Conservation (phyloP, 2,113 vertebrate genomes). For the Nansenia antarctica region DNA sequence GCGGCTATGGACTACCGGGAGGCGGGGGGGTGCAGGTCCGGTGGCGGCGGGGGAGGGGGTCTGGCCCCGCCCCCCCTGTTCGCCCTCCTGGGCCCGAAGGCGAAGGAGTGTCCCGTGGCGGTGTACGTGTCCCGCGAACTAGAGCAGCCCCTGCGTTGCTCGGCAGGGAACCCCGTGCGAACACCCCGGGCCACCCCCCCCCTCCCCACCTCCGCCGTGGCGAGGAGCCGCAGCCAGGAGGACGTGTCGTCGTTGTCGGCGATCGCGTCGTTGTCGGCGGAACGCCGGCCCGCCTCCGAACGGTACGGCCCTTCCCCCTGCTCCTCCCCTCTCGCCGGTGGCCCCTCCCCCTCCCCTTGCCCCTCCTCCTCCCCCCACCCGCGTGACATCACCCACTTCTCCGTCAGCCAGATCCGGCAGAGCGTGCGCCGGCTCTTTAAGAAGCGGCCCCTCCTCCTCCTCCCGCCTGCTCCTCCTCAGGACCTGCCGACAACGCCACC, state of each 20-base stretch:
- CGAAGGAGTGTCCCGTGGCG: conserved; percentile 62
- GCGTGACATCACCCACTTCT: conserved; percentile 73
- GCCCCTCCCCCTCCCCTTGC: conserved; percentile 30
- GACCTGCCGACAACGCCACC: conserved; percentile 55
- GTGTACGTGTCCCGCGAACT: conserved; percentile 53
- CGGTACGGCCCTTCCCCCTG: conserved; percentile 56
- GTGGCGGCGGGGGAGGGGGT: too few relatives aligned
- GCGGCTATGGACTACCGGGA: conserved; percentile 89
- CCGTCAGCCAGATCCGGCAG: conserved; percentile 81
- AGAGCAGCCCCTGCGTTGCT: conserved; percentile 63
- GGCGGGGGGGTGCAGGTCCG: conserved; percentile 69
- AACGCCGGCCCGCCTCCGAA: conserved; percentile 44
- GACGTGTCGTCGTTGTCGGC: conserved; percentile 71
- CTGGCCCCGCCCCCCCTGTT: conserved; percentile 61
- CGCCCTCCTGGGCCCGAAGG: conserved; percentile 58
- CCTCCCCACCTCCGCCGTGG: too few relatives aligned
- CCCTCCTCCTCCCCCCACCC: conserved; percentile 51
- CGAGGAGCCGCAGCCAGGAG: conserved; percentile 80
- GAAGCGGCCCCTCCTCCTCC: conserved; percentile 72
- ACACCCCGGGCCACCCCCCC: conserved; percentile 34
- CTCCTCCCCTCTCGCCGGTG: conserved; percentile 31
- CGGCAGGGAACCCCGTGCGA: conserved; percentile 40
- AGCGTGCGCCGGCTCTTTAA: conserved; percentile 83
- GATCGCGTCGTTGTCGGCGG: too few relatives aligned
- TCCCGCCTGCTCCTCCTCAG: conserved; percentile 49